These are phyloP conservation scores for Sphecodes monilicornis DNA, from an alignment of 2,888 invertebrate species.

Conservation along the genomic window DNA sequence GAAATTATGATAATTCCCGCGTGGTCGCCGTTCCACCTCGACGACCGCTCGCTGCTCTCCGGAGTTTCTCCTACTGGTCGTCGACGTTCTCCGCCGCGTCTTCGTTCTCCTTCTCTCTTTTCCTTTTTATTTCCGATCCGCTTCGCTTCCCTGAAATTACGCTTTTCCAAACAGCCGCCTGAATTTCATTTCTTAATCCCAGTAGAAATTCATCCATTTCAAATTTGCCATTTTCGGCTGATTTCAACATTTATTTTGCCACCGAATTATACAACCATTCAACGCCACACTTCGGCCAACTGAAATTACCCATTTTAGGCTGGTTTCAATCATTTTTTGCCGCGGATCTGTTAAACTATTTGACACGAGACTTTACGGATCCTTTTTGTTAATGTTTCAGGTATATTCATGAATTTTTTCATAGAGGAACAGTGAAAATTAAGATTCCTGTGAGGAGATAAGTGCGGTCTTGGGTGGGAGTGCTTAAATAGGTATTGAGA, in stretches of 20 bases:
- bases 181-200: neutral
- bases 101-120: conserved; percentile 13
- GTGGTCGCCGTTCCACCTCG: conserved; percentile 69
- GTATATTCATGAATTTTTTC: neutral
- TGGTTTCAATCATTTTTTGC: neutral
- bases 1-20: conserved; percentile 82
- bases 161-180: neutral
- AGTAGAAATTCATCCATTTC: neutral
- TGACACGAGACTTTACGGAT: no score
- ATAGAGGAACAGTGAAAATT: neutral
- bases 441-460: neutral
- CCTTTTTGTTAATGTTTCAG: neutral
- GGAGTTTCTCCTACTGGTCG: conserved; percentile 40
- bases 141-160: neutral
- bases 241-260: neutral
- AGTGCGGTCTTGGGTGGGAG: neutral
- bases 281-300: neutral
- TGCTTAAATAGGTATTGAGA: no score
- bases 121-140: conserved; percentile 1
- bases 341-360: no score
- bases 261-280: neutral
- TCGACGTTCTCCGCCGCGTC: conserved; percentile 52
- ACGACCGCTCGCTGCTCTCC: conserved; percentile 49
- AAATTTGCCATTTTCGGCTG: neutral
- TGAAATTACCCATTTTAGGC: neutral